Conservation (phyloP, 2,888 invertebrate species). For the Hypomecis atomaria region DNA sequence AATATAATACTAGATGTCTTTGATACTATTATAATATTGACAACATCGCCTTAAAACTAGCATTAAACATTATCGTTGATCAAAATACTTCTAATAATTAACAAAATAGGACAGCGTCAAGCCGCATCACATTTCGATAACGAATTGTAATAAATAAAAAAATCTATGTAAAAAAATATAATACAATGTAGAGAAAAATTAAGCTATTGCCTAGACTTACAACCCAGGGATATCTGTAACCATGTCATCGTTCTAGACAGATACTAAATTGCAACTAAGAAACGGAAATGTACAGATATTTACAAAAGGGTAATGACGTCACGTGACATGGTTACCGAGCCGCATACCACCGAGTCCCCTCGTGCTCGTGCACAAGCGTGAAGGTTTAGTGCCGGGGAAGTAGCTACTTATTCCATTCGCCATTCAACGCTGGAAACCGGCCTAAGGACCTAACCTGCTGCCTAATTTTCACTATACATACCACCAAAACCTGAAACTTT, state of each 20-base stretch:
- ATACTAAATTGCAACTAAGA: constrained; percentile 53
- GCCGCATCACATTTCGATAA: constrained; percentile 75
- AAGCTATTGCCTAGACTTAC: constrained; percentile 81
- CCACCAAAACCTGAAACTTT: too few relatives aligned
- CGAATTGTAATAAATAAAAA: constrained; percentile 72
- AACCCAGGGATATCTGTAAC: constrained; percentile 81
- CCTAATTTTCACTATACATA: too few relatives aligned
- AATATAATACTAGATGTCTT: constrained; percentile 62
- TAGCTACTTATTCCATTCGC: constrained; percentile 52
- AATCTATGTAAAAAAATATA: constrained; percentile 63
- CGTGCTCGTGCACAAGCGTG: constrained; percentile 69
- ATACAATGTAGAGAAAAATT: constrained; percentile 56
- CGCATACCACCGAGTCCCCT: constrained; percentile 79
- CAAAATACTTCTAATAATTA: constrained; percentile 66
- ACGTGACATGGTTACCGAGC: constrained; percentile 78
- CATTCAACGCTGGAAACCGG: constrained; percentile 27
- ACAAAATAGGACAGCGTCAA: constrained; percentile 72
- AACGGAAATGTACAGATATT: constrained; percentile 62
- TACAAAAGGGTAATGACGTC: constrained; percentile 63
- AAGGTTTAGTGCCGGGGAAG: constrained; percentile 69
- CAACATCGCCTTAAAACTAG: constrained; percentile 68
- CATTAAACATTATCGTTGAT: constrained; percentile 61
- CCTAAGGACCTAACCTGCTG: not conserved
- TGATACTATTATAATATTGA: constrained; percentile 60
- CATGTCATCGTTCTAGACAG: constrained; percentile 65